phyloP scores from a whole-genome alignment of 92 coral and sea anemone species.

The Heliopora coerulea region DNA sequence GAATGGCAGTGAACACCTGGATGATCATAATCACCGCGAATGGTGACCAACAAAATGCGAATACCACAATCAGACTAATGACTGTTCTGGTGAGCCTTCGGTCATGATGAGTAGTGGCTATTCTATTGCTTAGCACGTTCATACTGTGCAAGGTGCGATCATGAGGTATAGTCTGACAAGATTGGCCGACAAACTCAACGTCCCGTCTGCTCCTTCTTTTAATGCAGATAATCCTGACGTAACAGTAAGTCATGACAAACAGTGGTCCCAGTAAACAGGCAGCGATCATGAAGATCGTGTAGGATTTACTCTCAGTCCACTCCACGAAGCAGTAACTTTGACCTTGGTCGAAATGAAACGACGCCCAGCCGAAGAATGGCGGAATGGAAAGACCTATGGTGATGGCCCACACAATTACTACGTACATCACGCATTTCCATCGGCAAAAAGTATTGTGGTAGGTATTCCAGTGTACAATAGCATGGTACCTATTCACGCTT shows the following conservation, averaged over 20 bases:
- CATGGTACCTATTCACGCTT: constrained; percentile 77
- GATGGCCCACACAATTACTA: constrained; percentile 60
- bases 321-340: constrained; percentile 80
- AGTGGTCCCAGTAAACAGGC: constrained; percentile 81
- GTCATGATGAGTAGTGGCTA: neutral
- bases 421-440: constrained; percentile 32
- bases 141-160: too few relatives aligned
- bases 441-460: constrained; percentile 56
- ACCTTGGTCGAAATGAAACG: constrained; percentile 63
- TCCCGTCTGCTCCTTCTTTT: constrained; percentile 37
- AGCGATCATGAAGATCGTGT: constrained; percentile 76
- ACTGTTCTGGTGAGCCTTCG: constrained; percentile 60
- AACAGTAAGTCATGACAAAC: constrained; percentile 58
- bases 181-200: neutral
- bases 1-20: constrained; percentile 56
- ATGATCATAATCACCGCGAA: constrained; percentile 83
- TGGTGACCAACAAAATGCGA: constrained; percentile 79
- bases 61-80: constrained; percentile 66
- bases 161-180: neutral
- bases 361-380: constrained; percentile 87
- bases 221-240: constrained; percentile 62
- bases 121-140: too few relatives aligned
- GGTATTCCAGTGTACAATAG: constrained; percentile 74
- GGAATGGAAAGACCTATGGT: constrained; percentile 64
- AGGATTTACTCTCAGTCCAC: constrained; percentile 68